phyloP scores from a whole-genome alignment of 2,113 vertebrate genomes.

The Melanerpes formicivorus region DNA sequence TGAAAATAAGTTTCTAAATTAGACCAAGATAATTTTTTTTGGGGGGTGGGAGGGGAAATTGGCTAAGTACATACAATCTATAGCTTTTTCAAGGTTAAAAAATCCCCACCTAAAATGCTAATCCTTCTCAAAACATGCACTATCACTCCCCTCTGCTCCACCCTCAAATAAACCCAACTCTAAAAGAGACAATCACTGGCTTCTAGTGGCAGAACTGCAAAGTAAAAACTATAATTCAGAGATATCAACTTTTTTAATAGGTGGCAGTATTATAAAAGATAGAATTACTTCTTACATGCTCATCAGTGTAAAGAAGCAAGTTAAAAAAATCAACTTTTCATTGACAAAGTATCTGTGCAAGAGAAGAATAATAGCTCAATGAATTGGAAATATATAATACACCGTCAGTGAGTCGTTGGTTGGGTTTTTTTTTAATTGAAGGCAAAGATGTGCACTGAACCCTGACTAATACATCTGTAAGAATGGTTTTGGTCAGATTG shows the following conservation, averaged over 20 bases:
- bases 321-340: not conserved
- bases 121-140: not conserved
- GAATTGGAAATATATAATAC: not conserved
- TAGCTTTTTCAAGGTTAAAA: not conserved
- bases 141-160: not conserved
- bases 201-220: not conserved
- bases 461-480: not conserved
- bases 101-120: not conserved
- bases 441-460: not conserved
- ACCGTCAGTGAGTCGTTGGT: too few relatives aligned
- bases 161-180: fast-evolving
- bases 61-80: not conserved
- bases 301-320: not conserved
- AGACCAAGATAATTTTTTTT: too few relatives aligned
- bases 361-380: not conserved
- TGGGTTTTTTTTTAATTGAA: fast-evolving
- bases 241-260: not conserved
- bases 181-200: not conserved
- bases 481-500: not conserved
- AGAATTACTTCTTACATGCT: not conserved
- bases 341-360: not conserved
- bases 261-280: not conserved
- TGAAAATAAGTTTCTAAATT: too few relatives aligned
- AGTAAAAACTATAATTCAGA: not conserved
- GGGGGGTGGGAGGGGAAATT: too few relatives aligned